Conservation (phyloP, 1,140 invertebrate genomes). For the Muscidifurax raptorellus region DNA sequence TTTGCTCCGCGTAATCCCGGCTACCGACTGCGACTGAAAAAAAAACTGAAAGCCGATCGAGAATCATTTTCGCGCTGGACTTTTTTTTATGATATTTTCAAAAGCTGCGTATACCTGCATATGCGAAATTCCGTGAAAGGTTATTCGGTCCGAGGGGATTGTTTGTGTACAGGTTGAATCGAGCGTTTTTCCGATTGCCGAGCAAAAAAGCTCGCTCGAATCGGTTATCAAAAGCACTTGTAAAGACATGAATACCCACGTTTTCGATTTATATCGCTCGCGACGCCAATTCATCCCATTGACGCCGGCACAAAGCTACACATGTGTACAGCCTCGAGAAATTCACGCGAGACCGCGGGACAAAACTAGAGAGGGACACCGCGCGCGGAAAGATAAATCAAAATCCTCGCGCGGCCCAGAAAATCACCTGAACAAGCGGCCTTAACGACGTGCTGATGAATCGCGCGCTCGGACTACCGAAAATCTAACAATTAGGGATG, state of each 20-base stretch:
- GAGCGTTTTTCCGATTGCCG: not conserved
- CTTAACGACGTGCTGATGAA: constrained; percentile 50
- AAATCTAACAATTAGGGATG: constrained; percentile 60
- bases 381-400: constrained; percentile 23
- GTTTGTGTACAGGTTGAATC: not conserved
- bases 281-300: constrained; percentile 10
- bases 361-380: not conserved
- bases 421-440: constrained; percentile 38
- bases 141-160: not conserved
- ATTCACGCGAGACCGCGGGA: not conserved
- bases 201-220: constrained; percentile 8
- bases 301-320: not conserved
- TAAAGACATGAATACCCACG: not conserved
- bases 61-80: no score
- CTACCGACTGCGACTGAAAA: not conserved
- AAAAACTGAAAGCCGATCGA: not conserved
- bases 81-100: no score
- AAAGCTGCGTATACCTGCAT: no score
- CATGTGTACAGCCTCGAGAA: not conserved
- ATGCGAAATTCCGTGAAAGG: not conserved
- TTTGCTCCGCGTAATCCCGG: not conserved
- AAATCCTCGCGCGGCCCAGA: constrained; percentile 5
- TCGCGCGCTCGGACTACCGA: constrained; percentile 45
- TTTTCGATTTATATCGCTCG: constrained; percentile 30
- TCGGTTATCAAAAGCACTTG: constrained; percentile 40